These are phyloP conservation scores for Ennomos fuscantarius DNA, from an alignment of 2,888 invertebrate species.

Conservation along the genomic window DNA sequence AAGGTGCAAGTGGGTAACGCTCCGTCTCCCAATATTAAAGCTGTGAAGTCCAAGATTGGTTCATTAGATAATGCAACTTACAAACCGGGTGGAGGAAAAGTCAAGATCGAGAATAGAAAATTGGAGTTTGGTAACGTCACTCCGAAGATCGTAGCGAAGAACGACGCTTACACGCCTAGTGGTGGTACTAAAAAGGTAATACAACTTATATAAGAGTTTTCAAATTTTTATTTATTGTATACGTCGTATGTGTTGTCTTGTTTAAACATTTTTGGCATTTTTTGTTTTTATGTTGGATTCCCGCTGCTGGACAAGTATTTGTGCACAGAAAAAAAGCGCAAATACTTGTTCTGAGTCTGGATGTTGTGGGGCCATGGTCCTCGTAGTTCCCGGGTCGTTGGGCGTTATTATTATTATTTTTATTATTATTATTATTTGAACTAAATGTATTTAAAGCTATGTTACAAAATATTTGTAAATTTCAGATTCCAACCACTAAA, in stretches of 20 bases:
- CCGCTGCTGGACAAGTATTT: no score
- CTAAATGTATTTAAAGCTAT: no score
- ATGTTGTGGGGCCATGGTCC: no score
- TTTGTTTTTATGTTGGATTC: no score
- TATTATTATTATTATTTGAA: no score
- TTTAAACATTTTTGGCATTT: no score
- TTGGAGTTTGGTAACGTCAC: conserved; percentile 93
- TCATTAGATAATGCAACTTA: conserved; percentile 95
- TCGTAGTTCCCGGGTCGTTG: no score
- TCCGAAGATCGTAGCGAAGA: conserved; percentile 95
- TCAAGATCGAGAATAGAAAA: conserved; percentile 95
- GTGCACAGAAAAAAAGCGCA: no score
- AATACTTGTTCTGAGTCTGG: no score
- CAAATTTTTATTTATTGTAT: no score
- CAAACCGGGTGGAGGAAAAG: conserved; percentile 94
- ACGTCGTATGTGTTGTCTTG: no score
- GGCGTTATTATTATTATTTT: no score
- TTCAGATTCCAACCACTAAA: conserved; percentile 93
- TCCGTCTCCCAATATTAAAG: conserved; percentile 96
- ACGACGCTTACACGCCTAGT: conserved; percentile 93
- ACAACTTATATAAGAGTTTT: not conserved
- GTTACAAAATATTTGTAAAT: conserved; percentile 30
- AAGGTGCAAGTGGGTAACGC: conserved; percentile 96
- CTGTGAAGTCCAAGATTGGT: conserved; percentile 96
- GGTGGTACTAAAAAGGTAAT: conserved; percentile 97